Evolutionary conservation across 1,140 invertebrate genomes (phyloP).

Genomic region (Stegodyphus mimosarum): DNA sequence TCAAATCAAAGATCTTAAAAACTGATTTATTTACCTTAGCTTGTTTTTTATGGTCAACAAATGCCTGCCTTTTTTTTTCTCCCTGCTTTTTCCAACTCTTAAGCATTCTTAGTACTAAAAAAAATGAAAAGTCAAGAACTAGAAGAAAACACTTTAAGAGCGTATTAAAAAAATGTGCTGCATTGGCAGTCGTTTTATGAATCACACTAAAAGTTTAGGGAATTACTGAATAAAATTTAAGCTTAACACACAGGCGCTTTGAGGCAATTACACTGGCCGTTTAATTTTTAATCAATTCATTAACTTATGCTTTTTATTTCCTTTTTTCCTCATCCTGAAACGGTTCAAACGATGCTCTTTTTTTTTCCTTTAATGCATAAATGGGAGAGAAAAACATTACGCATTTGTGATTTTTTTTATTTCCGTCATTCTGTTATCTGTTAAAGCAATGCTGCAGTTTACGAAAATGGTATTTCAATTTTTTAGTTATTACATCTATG

Average conservation of each 20-base stretch:
- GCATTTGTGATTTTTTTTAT: too few relatives aligned
- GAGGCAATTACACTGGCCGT: slow-evolving; percentile 7
- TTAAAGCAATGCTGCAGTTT: too few relatives aligned
- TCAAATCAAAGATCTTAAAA: slow-evolving; percentile 31
- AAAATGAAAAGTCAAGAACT: not conserved
- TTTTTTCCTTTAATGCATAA: too few relatives aligned
- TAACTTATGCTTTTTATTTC: not conserved
- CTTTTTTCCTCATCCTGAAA: slow-evolving; percentile 21
- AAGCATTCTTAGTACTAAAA: slow-evolving; percentile 13
- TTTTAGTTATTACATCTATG: too few relatives aligned
- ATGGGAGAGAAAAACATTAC: too few relatives aligned
- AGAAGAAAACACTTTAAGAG: not conserved
- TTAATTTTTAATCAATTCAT: slow-evolving; percentile 51
- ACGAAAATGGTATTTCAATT: too few relatives aligned
- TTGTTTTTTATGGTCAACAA: slow-evolving; percentile 16
- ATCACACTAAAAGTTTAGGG: slow-evolving; percentile 14
- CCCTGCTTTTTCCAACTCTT: slow-evolving; percentile 2
- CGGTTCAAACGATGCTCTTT: slow-evolving; percentile 2
- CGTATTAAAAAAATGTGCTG: not conserved
- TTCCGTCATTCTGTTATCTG: too few relatives aligned
- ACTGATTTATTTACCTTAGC: slow-evolving; percentile 21
- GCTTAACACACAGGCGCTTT: not conserved
- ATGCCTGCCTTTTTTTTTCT: slow-evolving; percentile 13
- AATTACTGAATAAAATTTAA: slow-evolving; percentile 26
- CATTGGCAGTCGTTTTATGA: not conserved